Base-by-base conservation (phyloP, 2,797 vertebrate species). In the Myripristis murdjan region DNA sequence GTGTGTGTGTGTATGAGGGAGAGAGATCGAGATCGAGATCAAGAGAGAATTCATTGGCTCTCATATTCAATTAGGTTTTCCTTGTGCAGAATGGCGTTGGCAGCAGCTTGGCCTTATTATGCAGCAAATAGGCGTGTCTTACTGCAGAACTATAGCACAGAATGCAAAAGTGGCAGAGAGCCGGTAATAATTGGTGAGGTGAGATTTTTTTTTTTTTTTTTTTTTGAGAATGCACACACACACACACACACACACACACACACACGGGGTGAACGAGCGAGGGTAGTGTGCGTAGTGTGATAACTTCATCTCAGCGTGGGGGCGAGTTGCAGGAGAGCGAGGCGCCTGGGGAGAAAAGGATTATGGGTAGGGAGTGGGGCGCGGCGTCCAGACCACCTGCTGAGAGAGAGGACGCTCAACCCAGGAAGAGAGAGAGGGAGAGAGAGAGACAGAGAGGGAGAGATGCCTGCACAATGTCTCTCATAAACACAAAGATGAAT, bases 251-350 rank as follows among this genome's bases (percentile, higher is more conserved):
- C 26, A 67, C 9, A 47, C 28, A 76, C 54, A 55, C 18, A 81
- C 31, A 72, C 54, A 61, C 54, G 66, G 52, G 43, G 37, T 71
- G 64, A 59, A 81, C 62, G 55, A 55, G 62, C 62, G 69, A 70
- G 82, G 55, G 51, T 66, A 70, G 73, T 81, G 83, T 81, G 82
- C 48, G 10, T 64, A 54, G 77, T 85, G 82, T 82, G 84, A 91
- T 90, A 91, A 90, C 88, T 92, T 91, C 79, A 90, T 89, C 87
- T 75, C 90, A 89, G 89, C 77, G 64, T 89, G 88, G 69, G 75
- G 79, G 71, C 57, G 31, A 79, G 75, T 81, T 74, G 75, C 57
- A 49, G 63, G 73, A 82, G 82, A 87, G 85, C 74, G 68, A 85
- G 84, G 70, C 24, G 73, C 87, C 82, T 47, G 76, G 82, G 82